Percentiles rank a stretch among this genome's conserved stretches.
These are phyloP conservation scores for Saxidomus purpurata DNA, from an alignment of 1,140 invertebrate genomes.

Conservation along the genomic window DNA sequence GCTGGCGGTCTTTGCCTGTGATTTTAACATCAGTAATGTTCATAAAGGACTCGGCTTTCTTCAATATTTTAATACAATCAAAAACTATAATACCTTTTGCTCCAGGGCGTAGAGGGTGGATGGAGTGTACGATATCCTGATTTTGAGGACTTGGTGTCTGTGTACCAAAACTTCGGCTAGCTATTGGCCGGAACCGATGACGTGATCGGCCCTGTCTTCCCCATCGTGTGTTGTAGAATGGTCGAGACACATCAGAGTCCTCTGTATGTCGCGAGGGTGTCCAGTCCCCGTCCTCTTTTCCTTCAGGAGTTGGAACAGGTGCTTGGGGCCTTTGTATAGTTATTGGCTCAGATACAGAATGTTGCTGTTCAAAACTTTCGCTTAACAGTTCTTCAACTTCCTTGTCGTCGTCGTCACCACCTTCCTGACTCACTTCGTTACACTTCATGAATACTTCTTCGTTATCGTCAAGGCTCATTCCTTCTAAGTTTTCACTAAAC, in stretches of 20 bases:
- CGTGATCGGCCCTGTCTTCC: not conserved
- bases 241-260: not conserved
- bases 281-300: not conserved
- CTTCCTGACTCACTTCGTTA: not conserved
- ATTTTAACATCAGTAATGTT: too few relatives aligned
- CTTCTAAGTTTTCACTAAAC: not conserved
- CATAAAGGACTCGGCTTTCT: too few relatives aligned
- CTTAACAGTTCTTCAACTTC: slow-evolving; percentile 45
- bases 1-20: too few relatives aligned
- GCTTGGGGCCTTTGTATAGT: slow-evolving; percentile 45
- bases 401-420: slow-evolving; percentile 12
- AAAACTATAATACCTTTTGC: too few relatives aligned
- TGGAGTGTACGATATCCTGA: not conserved
- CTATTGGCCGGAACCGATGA: slow-evolving; percentile 14
- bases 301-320: slow-evolving; percentile 35
- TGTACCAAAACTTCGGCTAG: slow-evolving; percentile 25
- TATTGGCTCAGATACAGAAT: slow-evolving; percentile 37
- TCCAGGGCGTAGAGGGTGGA: not conserved
- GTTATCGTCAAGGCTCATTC: slow-evolving; percentile 19
- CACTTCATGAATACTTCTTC: not conserved
- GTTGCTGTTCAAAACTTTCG: not conserved
- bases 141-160: slow-evolving; percentile 6
- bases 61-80: too few relatives aligned
- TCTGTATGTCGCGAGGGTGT: not conserved
- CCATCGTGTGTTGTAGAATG: not conserved